Percentiles rank a stretch among this genome's conserved stretches.
These are phyloP conservation scores for Drosophila funebris DNA, from an alignment of 1,140 invertebrate species.

Conservation along the genomic window DNA sequence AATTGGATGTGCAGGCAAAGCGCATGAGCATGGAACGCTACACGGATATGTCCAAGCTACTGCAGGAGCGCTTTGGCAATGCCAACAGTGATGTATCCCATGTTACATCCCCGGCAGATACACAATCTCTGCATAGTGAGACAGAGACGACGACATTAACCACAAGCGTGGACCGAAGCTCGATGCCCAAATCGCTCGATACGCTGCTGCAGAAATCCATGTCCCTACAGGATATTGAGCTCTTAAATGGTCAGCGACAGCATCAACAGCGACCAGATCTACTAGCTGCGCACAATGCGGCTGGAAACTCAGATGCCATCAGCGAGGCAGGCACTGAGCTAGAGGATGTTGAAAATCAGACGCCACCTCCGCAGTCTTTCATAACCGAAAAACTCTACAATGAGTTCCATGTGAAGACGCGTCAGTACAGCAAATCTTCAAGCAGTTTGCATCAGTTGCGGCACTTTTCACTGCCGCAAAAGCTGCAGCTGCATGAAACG, in stretches of 20 bases:
- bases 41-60: slow-evolving; percentile 86
- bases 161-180: slow-evolving; percentile 58
- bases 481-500: slow-evolving; percentile 71
- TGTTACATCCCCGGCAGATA: slow-evolving; percentile 1
- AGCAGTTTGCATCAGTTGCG: slow-evolving; percentile 85
- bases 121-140: slow-evolving; percentile 58
- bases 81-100: neutral
- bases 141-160: slow-evolving; percentile 73
- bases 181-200: slow-evolving; percentile 61
- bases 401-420: slow-evolving; percentile 87
- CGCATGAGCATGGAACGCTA: slow-evolving; percentile 85
- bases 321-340: slow-evolving; percentile 74
- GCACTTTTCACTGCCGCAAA: slow-evolving; percentile 76
- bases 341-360: slow-evolving; percentile 77
- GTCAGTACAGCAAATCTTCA: slow-evolving; percentile 86
- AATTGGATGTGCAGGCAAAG: slow-evolving; percentile 74
- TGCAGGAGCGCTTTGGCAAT: slow-evolving; percentile 86
- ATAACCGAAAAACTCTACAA: slow-evolving; percentile 87
- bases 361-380: slow-evolving; percentile 85
- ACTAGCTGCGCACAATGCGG: slow-evolving; percentile 49
- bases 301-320: slow-evolving; percentile 58
- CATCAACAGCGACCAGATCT: slow-evolving; percentile 63
- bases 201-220: slow-evolving; percentile 75
- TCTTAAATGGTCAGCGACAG: slow-evolving; percentile 62
- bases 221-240: slow-evolving; percentile 78